These are phyloP conservation scores for Andrena haemorrhoa DNA, from an alignment of 2,888 invertebrate genomes.

Conservation along the genomic window DNA sequence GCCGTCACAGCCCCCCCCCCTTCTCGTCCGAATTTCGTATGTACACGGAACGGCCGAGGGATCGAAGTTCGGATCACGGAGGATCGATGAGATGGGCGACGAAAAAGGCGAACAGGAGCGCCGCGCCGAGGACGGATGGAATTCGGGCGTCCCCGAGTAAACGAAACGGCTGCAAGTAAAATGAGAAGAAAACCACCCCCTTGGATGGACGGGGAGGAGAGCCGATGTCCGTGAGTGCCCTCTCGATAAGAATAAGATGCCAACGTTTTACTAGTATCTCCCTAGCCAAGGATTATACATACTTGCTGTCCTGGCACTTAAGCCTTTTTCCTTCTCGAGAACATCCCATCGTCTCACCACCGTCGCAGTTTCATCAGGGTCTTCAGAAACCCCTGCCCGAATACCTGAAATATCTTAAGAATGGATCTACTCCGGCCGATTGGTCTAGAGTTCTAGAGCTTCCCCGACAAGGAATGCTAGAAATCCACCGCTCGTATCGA, in stretches of 20 bases:
- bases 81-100: conserved; percentile 57
- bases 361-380: too few relatives aligned
- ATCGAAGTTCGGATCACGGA: conserved; percentile 56
- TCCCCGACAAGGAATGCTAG: not conserved
- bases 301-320: too few relatives aligned
- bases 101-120: conserved; percentile 56
- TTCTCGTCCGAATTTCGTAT: conserved; percentile 58
- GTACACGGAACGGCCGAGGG: conserved; percentile 51
- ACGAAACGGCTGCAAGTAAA: conserved; percentile 32
- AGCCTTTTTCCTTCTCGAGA: too few relatives aligned
- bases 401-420: too few relatives aligned
- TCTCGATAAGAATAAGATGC: too few relatives aligned
- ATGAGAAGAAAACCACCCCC: conserved; percentile 12
- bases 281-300: too few relatives aligned
- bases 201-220: not conserved
- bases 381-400: too few relatives aligned
- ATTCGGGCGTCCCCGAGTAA: conserved; percentile 37
- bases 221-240: not conserved
- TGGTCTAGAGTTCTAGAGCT: not conserved
- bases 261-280: too few relatives aligned
- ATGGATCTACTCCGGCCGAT: too few relatives aligned
- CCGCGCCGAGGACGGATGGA: conserved; percentile 36
- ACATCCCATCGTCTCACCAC: too few relatives aligned
- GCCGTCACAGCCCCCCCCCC: conserved; percentile 44
- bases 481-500: not conserved